Percentiles rank a stretch among this genome's conserved stretches.
Conservation (phyloP, 2,888 invertebrate genomes). For the Leucania comma region DNA sequence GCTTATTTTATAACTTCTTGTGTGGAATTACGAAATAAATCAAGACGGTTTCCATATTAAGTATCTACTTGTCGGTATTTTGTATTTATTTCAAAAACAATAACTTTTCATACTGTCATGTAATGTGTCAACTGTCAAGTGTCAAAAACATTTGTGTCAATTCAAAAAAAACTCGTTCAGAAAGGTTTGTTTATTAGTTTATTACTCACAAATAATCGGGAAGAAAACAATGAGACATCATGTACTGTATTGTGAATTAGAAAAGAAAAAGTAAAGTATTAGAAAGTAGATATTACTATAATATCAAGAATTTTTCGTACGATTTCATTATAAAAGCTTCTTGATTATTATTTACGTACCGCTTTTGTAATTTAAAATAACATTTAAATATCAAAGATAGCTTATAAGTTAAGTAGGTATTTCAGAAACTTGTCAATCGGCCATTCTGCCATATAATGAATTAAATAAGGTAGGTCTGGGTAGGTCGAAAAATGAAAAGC, state of each 20-base stretch:
- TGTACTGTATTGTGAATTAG: no score
- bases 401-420: no score
- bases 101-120: not conserved
- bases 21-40: not conserved
- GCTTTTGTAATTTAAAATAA: no score
- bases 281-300: not conserved
- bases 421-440: constrained; percentile 9
- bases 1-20: not conserved
- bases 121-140: not conserved
- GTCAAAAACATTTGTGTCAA: constrained; percentile 4
- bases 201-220: no score
- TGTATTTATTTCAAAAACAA: not conserved
- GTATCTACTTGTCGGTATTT: not conserved
- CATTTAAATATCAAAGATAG: no score
- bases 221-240: no score
- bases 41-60: not conserved
- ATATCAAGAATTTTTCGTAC: no score
- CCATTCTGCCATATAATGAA: constrained; percentile 1
- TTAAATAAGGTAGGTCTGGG: constrained; percentile 1
- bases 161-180: constrained; percentile 14
- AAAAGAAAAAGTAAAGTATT: no score
- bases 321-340: no score
- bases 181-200: no score
- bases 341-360: no score
- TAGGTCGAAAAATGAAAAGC: constrained; percentile 39